Evolutionary conservation across 2,113 vertebrate species (phyloP).

Genomic region (Epinephelus fuscoguttatus): DNA sequence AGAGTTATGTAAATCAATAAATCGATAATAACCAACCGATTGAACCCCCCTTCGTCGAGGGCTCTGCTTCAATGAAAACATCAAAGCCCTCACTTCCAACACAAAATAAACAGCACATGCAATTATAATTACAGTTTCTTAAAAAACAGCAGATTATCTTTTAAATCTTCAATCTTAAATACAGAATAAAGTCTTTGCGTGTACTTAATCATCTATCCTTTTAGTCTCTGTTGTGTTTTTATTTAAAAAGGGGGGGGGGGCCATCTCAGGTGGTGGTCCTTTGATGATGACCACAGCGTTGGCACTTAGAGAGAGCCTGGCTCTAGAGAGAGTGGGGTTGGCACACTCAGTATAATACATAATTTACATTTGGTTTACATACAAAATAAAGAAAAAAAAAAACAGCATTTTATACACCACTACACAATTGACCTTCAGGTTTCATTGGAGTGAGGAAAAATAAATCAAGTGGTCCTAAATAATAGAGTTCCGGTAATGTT

Average conservation of each 20-base stretch:
- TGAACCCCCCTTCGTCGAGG: slow-evolving; percentile 71
- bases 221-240: slow-evolving; percentile 80
- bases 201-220: slow-evolving; percentile 79
- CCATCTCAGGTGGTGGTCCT: slow-evolving; percentile 71
- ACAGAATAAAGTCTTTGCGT: slow-evolving; percentile 84
- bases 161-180: slow-evolving; percentile 85
- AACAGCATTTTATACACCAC: slow-evolving; percentile 79
- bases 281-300: slow-evolving; percentile 83
- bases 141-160: slow-evolving; percentile 82
- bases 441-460: slow-evolving; percentile 71
- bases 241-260: slow-evolving; percentile 73
- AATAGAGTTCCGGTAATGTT: slow-evolving; percentile 77
- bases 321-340: slow-evolving; percentile 85
- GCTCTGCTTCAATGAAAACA: slow-evolving; percentile 77
- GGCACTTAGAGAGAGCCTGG: slow-evolving; percentile 87
- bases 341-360: slow-evolving; percentile 87
- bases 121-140: slow-evolving; percentile 86
- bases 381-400: slow-evolving; percentile 67
- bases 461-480: slow-evolving; percentile 79
- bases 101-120: slow-evolving; percentile 87
- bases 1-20: slow-evolving; percentile 86
- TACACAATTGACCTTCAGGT: slow-evolving; percentile 75
- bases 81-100: slow-evolving; percentile 81
- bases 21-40: slow-evolving; percentile 80
- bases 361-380: slow-evolving; percentile 85